Percentiles rank a stretch among this genome's conserved stretches.
phyloP scores from a whole-genome alignment of 1,140 invertebrate species.

The Chelonus insularis region DNA sequence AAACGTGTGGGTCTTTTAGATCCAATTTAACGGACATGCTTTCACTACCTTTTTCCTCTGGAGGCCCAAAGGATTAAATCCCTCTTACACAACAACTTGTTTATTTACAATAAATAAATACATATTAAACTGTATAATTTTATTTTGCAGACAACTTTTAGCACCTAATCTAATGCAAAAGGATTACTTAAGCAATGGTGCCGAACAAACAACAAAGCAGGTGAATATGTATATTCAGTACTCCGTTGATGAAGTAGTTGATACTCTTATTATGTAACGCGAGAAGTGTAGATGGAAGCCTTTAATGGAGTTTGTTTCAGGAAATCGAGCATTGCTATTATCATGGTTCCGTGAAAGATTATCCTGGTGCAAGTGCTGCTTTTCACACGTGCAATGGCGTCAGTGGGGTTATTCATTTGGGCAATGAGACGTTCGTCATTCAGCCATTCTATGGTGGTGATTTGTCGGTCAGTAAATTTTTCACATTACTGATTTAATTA shows the following conservation, averaged over 20 bases:
- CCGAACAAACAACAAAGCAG: slow-evolving; percentile 71
- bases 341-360: slow-evolving; percentile 92
- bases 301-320: slow-evolving; percentile 62
- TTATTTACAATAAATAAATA: no score
- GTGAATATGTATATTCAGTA: slow-evolving; percentile 47
- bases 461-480: slow-evolving; percentile 81
- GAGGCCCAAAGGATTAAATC: no score
- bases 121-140: no score
- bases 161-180: slow-evolving; percentile 82
- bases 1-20: no score
- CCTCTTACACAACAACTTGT: no score
- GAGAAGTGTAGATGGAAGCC: not conserved
- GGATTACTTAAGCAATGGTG: slow-evolving; percentile 73
- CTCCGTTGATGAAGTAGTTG: no score
- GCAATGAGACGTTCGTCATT: slow-evolving; percentile 96
- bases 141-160: slow-evolving; percentile 74
- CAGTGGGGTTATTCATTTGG: slow-evolving; percentile 93
- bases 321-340: slow-evolving; percentile 97
- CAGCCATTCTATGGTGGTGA: slow-evolving; percentile 96
- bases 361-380: slow-evolving; percentile 92
- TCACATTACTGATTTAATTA: slow-evolving; percentile 14
- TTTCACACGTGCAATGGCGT: slow-evolving; percentile 97
- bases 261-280: not conserved
- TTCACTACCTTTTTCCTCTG: no score
- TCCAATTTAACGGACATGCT: no score